Evolutionary conservation across 1,140 invertebrate genomes (phyloP).

Genomic region (Helicoverpa zea): DNA sequence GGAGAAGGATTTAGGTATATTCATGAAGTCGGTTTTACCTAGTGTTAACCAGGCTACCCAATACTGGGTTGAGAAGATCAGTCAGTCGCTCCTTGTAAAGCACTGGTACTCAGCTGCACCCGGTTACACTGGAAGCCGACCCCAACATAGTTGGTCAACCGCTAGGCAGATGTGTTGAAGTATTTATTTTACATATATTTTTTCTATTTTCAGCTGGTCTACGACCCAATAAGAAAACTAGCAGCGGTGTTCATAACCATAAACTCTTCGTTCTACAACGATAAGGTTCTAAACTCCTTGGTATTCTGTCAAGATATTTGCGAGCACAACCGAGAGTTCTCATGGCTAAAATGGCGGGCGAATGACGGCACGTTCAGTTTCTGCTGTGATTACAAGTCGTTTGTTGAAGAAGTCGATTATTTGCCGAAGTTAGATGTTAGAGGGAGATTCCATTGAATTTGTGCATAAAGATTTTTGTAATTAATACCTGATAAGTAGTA

Average conservation of each 20-base stretch:
- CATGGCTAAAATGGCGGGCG: constrained; percentile 72
- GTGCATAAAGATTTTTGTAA: background rate
- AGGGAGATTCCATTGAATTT: constrained; percentile 65
- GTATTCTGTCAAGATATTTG: constrained; percentile 72
- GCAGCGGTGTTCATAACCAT: constrained; percentile 72
- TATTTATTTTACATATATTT: background rate
- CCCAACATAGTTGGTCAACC: too few relatives aligned
- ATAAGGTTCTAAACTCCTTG: constrained; percentile 55
- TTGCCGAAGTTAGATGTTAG: constrained; percentile 64
- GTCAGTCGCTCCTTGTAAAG: too few relatives aligned
- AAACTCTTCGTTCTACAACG: constrained; percentile 74
- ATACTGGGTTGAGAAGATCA: too few relatives aligned
- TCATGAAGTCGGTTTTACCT: too few relatives aligned
- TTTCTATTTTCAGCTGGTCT: constrained; percentile 68
- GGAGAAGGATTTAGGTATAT: too few relatives aligned
- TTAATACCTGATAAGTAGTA: too few relatives aligned
- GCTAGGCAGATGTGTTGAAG: background rate
- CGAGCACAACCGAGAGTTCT: constrained; percentile 53
- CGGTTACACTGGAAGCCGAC: too few relatives aligned
- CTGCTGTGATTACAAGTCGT: constrained; percentile 72
- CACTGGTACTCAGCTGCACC: too few relatives aligned
- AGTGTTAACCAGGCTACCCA: too few relatives aligned
- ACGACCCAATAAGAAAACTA: constrained; percentile 59
- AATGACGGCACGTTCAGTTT: constrained; percentile 77
- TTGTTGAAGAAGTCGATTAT: constrained; percentile 57